A percentile compares a stretch with the other conserved stretches of the same genome.
These are phyloP conservation scores for Paramuricea clavata DNA, from an alignment of 92 coral and sea anemone species.

Conservation along the genomic window DNA sequence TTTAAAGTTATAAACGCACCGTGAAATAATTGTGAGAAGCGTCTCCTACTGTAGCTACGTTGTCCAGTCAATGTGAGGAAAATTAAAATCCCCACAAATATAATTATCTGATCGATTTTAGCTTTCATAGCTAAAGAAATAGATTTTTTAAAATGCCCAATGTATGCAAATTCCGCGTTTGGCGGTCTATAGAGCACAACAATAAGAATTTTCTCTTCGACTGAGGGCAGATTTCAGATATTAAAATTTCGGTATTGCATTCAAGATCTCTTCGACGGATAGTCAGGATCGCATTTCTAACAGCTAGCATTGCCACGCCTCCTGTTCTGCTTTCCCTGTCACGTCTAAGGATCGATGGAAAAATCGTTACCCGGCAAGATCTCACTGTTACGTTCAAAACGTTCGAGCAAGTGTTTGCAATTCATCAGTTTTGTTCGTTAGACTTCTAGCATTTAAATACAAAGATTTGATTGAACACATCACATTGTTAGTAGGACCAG, in stretches of 20 bases:
- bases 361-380: slow-evolving; percentile 34
- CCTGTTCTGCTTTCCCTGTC: slow-evolving; percentile 50
- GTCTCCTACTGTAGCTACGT: neutral
- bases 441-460: no score
- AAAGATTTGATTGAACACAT: neutral
- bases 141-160: neutral
- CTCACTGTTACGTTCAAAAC: slow-evolving; percentile 46
- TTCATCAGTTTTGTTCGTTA: neutral
- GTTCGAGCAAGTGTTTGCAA: neutral
- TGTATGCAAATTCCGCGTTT: neutral
- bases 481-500: no score
- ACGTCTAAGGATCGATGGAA: slow-evolving; percentile 54
- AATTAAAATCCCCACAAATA: neutral
- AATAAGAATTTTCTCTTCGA: neutral
- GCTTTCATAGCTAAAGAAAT: neutral
- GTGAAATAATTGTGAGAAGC: neutral
- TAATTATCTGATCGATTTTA: neutral
- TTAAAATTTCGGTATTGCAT: neutral
- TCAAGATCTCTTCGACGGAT: slow-evolving; percentile 41
- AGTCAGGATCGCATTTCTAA: slow-evolving; percentile 44
- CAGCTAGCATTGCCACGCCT: no score
- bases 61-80: neutral
- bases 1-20: no score
- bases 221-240: neutral
- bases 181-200: slow-evolving; percentile 17